Conservation (phyloP, 2,888 invertebrate genomes). For the Rotaria sp. region DNA sequence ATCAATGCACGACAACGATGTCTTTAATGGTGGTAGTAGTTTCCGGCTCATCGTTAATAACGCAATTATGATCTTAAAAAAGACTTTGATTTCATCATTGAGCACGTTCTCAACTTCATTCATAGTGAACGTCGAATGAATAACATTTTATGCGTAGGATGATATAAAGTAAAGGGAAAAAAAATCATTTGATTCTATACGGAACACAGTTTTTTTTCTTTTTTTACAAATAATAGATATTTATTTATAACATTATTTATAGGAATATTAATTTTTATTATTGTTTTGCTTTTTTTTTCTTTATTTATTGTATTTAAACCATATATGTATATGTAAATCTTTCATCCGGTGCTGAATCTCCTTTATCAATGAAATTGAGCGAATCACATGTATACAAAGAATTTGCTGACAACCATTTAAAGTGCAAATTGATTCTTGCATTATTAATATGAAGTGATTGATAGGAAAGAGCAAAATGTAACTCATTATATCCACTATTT, state of each 20-base stretch:
- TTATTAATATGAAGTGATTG: not conserved
- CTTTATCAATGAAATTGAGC: not conserved
- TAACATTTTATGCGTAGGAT: not conserved
- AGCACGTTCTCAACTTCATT: not conserved
- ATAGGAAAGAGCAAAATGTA: not conserved
- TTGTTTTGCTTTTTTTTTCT: not conserved
- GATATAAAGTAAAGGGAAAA: not conserved
- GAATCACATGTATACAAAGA: not conserved
- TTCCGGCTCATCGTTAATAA: not conserved
- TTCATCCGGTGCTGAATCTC: slow-evolving; percentile 1
- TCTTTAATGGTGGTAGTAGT: not conserved
- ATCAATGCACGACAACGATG: not conserved
- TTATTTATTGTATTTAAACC: not conserved
- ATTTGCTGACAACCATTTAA: not conserved
- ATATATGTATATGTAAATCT: not conserved
- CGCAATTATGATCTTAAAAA: not conserved
- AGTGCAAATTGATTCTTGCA: not conserved
- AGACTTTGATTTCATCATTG: not conserved
- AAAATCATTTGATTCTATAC: no score
- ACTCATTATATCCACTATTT: not conserved
- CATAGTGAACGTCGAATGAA: not conserved
- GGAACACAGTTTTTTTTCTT: no score
- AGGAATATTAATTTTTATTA: not conserved
- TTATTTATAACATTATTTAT: not conserved
- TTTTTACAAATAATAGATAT: no score